phyloP scores from a whole-genome alignment of 2,888 invertebrate genomes.

The Boloria euphrosyne region DNA sequence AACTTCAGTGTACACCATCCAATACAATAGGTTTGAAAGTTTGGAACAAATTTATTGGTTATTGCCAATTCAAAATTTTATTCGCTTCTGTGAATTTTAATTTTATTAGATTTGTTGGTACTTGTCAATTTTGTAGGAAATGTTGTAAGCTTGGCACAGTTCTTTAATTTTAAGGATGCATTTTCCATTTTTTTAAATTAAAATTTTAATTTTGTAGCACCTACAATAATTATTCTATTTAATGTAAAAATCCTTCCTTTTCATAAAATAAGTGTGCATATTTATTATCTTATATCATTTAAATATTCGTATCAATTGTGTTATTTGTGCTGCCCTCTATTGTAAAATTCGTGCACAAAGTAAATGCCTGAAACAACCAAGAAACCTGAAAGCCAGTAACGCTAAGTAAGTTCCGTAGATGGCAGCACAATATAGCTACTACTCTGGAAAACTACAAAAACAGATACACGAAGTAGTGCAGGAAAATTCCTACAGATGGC shows the following conservation, averaged over 20 bases:
- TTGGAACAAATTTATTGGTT: slow-evolving; percentile 11
- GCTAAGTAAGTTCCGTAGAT: slow-evolving; percentile 1
- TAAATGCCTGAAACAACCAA: neutral
- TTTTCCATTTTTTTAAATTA: too few species aligned
- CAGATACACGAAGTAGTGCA: neutral
- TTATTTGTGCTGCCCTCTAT: slow-evolving; percentile 10
- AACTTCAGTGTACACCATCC: neutral
- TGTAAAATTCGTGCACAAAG: neutral
- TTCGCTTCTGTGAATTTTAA: slow-evolving; percentile 11
- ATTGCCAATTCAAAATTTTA: slow-evolving; percentile 1
- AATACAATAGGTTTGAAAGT: slow-evolving; percentile 10
- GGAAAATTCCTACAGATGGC: slow-evolving; percentile 24
- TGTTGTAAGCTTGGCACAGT: neutral
- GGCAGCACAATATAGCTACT: slow-evolving; percentile 2
- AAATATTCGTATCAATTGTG: too few species aligned
- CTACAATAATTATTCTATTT: too few species aligned
- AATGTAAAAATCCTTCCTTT: neutral
- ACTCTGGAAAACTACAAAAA: neutral
- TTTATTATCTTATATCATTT: too few species aligned
- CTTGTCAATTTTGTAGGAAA: neutral
- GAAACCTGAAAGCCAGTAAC: neutral
- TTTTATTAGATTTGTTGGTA: slow-evolving; percentile 1
- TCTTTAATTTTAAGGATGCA: too few species aligned
- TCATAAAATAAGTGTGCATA: neutral
- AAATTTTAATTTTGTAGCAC: too few species aligned